Evolutionary conservation across 2,888 invertebrate genomes (phyloP).

Genomic region (Hydriomena furcata): DNA sequence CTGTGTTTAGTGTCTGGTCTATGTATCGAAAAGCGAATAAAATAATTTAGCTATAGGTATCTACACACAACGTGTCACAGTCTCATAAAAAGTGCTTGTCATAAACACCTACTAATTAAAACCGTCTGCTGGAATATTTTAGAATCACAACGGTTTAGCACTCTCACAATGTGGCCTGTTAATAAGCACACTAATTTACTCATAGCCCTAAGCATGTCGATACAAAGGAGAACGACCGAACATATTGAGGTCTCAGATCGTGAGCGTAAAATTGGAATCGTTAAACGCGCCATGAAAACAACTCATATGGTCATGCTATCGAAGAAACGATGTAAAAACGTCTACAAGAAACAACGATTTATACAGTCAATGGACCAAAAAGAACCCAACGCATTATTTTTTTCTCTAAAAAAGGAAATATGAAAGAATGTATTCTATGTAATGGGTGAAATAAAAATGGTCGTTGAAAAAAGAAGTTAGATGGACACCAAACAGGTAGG

Average conservation of each 20-base stretch:
- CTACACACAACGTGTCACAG: neutral
- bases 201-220: slow-evolving; percentile 19
- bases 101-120: slow-evolving; percentile 14
- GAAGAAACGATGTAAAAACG: slow-evolving; percentile 20
- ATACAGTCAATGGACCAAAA: slow-evolving; percentile 28
- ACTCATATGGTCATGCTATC: slow-evolving; percentile 26
- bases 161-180: slow-evolving; percentile 25
- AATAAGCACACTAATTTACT: slow-evolving; percentile 31
- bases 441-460: slow-evolving; percentile 16
- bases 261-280: slow-evolving; percentile 32
- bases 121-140: slow-evolving; percentile 21
- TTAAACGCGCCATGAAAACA: slow-evolving; percentile 23
- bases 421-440: slow-evolving; percentile 13
- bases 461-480: slow-evolving; percentile 21
- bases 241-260: slow-evolving; percentile 19
- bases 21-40: neutral
- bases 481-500: slow-evolving; percentile 28
- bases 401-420: slow-evolving; percentile 16
- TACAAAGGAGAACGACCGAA: slow-evolving; percentile 21
- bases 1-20: neutral
- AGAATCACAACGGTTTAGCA: slow-evolving; percentile 16
- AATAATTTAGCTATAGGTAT: neutral
- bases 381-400: slow-evolving; percentile 17
- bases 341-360: slow-evolving; percentile 19
- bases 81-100: neutral